Base-by-base conservation (phyloP, 64 coral and sea anemone genomes). In the Exaiptasia diaphana region DNA sequence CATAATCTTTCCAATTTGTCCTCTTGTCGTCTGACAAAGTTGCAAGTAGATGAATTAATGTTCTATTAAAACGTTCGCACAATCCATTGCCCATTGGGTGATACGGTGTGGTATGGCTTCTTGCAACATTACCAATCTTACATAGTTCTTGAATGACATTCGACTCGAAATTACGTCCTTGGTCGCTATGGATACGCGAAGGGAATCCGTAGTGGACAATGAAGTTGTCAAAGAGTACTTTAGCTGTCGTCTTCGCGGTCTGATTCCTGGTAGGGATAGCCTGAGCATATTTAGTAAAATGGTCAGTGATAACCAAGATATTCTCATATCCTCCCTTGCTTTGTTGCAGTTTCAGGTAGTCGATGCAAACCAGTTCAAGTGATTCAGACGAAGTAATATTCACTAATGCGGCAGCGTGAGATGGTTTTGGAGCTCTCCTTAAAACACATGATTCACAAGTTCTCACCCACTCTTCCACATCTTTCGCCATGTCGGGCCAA, bases 11-110 rank as follows among this genome's bases (percentile, higher is more conserved):
- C 75, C 75, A 78, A 21, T 83, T 71, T 26, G 64, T 10, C 44
- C 70, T 83, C 64, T 83, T 22, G 23, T 38, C 60, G 17, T 83
- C 63, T 50, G 41, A 43, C 3, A 83, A 45, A 53, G 80, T 83
- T 35, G 62, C 34, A 26, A 83, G 54, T 30, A 71, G 38, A 54
- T 53, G 42, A 6, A 83, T 21, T 34, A 83, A 41, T 22, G 64
- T 83, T 41, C 50, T 68, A 44, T 71, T 83, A 34, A 83, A 83
- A 10, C 48, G 22, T 27, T 83, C 80, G 43, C 56, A 54, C 65
- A 31, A 50, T 2, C 64, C 77, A 31, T 80, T 80, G 1, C n/a
- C 0, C 46, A 48, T 41, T 32, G 75, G 54, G 28, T 79, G 53
- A 29, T 79, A 79, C 3, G 75, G 75, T 61, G 53, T 79, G 10